Percentiles rank a stretch among this genome's conserved stretches.
These are phyloP conservation scores for Coenobita brevimanus DNA, from an alignment of 1,140 invertebrate genomes.

Conservation along the genomic window DNA sequence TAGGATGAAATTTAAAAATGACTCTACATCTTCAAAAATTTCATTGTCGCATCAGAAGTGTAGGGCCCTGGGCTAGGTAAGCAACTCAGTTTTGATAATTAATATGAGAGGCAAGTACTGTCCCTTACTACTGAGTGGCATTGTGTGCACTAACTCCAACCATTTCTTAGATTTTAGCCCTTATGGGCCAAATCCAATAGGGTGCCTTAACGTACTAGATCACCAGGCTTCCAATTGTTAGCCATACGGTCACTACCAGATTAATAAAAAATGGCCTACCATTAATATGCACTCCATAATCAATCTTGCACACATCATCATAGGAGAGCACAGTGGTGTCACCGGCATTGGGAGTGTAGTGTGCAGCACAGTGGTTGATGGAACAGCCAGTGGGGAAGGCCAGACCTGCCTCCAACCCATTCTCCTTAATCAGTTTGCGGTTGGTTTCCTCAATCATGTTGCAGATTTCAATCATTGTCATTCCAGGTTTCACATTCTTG, in stretches of 20 bases:
- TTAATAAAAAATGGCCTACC: constrained; percentile 75
- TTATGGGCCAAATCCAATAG: too few relatives aligned
- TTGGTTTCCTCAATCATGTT: constrained; percentile 96
- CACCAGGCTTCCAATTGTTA: not conserved
- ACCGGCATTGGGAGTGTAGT: constrained; percentile 99
- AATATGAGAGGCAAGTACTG: too few relatives aligned
- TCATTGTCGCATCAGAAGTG: too few relatives aligned
- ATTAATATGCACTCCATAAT: constrained; percentile 99
- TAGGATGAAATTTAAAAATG: too few relatives aligned
- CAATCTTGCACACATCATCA: constrained; percentile 99
- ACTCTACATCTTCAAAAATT: too few relatives aligned
- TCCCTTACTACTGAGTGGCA: too few relatives aligned
- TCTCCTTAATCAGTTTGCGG: constrained; percentile 93
- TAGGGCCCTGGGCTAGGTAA: too few relatives aligned
- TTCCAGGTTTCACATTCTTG: constrained; percentile 95
- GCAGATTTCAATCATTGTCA: constrained; percentile 99
- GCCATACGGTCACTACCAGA: not conserved
- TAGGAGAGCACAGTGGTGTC: constrained; percentile 96
- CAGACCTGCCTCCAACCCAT: constrained; percentile 95
- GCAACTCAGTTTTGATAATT: too few relatives aligned
- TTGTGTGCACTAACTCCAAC: too few relatives aligned
- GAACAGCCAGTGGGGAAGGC: constrained; percentile 99
- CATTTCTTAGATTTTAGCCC: too few relatives aligned
- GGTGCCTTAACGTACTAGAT: not conserved
- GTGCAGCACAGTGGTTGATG: constrained; percentile 98